Percentiles rank a stretch among this genome's conserved stretches.
These are phyloP conservation scores for Scolopax mira DNA, from an alignment of 2,113 vertebrate genomes.

Conservation along the genomic window DNA sequence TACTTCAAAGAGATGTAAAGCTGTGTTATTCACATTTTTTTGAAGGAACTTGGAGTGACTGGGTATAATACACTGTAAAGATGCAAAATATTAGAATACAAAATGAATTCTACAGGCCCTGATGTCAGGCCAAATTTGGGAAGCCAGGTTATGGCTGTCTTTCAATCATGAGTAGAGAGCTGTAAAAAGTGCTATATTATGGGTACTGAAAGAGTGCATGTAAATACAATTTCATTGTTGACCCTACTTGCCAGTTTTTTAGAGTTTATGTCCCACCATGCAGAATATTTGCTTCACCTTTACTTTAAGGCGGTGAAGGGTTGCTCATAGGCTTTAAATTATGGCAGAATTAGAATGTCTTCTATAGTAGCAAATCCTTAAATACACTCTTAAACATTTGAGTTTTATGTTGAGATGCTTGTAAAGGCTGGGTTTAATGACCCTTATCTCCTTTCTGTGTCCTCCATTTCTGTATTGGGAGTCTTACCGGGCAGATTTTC, in stretches of 20 bases:
- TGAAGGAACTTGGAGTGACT: not conserved
- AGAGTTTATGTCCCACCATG: not conserved
- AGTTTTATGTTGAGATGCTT: not conserved
- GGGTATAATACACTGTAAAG: not conserved
- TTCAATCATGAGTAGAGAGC: not conserved
- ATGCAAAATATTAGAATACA: not conserved
- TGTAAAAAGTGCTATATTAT: not conserved
- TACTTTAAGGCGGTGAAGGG: not conserved
- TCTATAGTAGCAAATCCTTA: not conserved
- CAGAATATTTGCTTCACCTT: not conserved
- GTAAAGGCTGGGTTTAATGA: not conserved
- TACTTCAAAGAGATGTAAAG: not conserved
- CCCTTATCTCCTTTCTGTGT: not conserved
- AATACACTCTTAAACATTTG: not conserved
- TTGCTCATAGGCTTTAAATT: not conserved
- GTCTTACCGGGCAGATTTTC: not conserved
- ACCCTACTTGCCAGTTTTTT: not conserved
- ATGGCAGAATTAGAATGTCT: not conserved
- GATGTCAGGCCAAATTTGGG: not conserved
- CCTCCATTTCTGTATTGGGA: not conserved
- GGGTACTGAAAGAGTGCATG: not conserved
- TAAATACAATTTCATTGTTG: not conserved
- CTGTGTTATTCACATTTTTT: not conserved
- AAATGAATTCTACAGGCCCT: not conserved
- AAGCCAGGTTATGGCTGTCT: not conserved